Evolutionary conservation across 2,113 vertebrate genomes (phyloP).

Genomic region (Ranitomeya imitator): DNA sequence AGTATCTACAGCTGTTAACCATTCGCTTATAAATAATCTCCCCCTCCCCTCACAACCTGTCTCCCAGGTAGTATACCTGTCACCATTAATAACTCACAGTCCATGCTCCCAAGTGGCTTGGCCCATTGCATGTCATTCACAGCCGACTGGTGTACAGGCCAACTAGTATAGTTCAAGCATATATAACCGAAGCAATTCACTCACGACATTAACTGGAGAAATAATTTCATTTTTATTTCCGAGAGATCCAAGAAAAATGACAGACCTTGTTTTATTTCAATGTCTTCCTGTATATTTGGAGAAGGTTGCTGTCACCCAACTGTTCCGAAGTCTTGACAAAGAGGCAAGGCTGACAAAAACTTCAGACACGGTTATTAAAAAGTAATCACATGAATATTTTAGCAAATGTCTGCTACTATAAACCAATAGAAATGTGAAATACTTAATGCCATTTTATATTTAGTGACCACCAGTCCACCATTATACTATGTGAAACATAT

Average conservation of each 20-base stretch:
- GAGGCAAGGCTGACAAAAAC: not conserved
- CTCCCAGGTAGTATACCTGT: slow-evolving; percentile 86
- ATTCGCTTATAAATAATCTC: slow-evolving; percentile 85
- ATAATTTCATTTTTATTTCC: slow-evolving; percentile 54
- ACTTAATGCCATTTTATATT: not conserved
- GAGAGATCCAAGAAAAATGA: slow-evolving; percentile 12
- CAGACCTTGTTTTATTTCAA: slow-evolving; percentile 18
- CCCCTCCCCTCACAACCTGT: slow-evolving; percentile 79
- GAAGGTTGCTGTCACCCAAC: not conserved
- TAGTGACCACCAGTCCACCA: not conserved
- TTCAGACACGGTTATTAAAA: not conserved
- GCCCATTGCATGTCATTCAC: slow-evolving; percentile 78
- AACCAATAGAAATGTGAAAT: not conserved
- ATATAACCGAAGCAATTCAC: slow-evolving; percentile 68
- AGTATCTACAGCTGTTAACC: slow-evolving; percentile 85
- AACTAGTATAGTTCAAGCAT: slow-evolving; percentile 66
- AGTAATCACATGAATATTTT: slow-evolving; percentile 2
- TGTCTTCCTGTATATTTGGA: not conserved
- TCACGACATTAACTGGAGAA: slow-evolving; percentile 63
- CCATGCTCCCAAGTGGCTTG: slow-evolving; percentile 73
- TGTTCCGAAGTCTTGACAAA: slow-evolving; percentile 11
- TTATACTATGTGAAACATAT: not conserved
- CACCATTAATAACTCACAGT: slow-evolving; percentile 83
- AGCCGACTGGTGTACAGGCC: slow-evolving; percentile 66
- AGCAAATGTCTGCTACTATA: not conserved